Conservation (phyloP, 2,113 vertebrate genomes). For the Muntiacus muntjak region DNA sequence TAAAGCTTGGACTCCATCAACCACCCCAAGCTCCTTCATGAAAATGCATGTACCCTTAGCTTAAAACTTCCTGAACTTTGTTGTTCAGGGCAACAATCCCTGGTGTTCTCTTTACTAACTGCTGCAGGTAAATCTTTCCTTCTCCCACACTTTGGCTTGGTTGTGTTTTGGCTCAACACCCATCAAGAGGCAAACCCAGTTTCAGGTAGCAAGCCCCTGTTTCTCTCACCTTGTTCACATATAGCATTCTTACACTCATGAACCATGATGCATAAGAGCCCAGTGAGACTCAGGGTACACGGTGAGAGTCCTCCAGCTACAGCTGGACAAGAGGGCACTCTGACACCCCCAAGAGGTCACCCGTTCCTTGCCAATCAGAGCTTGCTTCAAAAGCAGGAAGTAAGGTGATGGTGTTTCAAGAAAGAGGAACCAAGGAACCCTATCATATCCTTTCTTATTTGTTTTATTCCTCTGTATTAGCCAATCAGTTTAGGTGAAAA, state of each 20-base stretch:
- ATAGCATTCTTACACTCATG: neutral
- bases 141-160: neutral
- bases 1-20: neutral
- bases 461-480: neutral
- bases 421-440: neutral
- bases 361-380: neutral
- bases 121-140: neutral
- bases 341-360: neutral
- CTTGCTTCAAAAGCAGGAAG: neutral
- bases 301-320: neutral
- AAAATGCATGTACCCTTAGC: neutral
- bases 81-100: neutral
- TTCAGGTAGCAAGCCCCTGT: neutral
- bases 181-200: neutral
- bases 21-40: neutral
- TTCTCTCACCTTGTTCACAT: too few species aligned
- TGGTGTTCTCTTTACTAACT: neutral
- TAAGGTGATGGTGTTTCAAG: neutral
- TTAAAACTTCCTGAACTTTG: neutral
- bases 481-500: neutral
- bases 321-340: neutral
- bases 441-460: neutral
- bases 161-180: neutral
- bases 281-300: neutral
- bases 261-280: fast-evolving